Evolutionary conservation across 35 echinoderm and acorn worm species (phyloP).

Genomic region (Chiridota heheva): DNA sequence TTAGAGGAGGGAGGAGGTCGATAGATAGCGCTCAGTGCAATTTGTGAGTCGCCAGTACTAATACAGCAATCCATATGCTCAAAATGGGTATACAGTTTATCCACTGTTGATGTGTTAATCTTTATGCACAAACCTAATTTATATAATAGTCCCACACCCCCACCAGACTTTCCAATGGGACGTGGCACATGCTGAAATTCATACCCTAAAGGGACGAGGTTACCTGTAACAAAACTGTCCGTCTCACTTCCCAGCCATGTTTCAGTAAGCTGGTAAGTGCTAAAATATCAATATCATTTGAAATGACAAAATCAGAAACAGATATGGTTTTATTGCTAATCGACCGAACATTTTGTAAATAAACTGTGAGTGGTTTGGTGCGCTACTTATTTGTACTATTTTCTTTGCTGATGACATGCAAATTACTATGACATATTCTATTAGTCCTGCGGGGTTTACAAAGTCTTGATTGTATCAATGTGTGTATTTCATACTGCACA

Average conservation of each 20-base stretch:
- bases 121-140: slow-evolving; percentile 31
- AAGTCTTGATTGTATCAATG: slow-evolving; percentile 16
- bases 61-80: slow-evolving; percentile 23
- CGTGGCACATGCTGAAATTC: slow-evolving; percentile 22
- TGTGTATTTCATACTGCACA: slow-evolving; percentile 23
- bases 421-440: not conserved
- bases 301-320: slow-evolving; percentile 29
- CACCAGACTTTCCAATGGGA: slow-evolving; percentile 11
- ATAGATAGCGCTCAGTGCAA: slow-evolving; percentile 11
- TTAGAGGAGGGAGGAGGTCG: slow-evolving; percentile 20
- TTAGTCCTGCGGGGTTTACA: not conserved
- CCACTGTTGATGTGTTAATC: slow-evolving; percentile 20
- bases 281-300: slow-evolving; percentile 43
- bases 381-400: slow-evolving; percentile 1
- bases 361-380: slow-evolving; percentile 12
- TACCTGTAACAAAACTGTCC: not conserved
- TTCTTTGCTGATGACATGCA: slow-evolving; percentile 17
- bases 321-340: slow-evolving; percentile 27
- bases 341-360: slow-evolving; percentile 17
- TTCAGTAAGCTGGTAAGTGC: slow-evolving; percentile 34
- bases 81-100: slow-evolving; percentile 23
- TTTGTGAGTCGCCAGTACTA: slow-evolving; percentile 26
- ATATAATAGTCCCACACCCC: slow-evolving; percentile 41
- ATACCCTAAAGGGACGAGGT: slow-evolving; percentile 4
- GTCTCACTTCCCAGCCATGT: slow-evolving; percentile 20